A percentile compares a stretch with the other conserved stretches of the same genome.
phyloP scores from a whole-genome alignment of 2,888 invertebrate species.

The Poecilobothrus nobilitatus region DNA sequence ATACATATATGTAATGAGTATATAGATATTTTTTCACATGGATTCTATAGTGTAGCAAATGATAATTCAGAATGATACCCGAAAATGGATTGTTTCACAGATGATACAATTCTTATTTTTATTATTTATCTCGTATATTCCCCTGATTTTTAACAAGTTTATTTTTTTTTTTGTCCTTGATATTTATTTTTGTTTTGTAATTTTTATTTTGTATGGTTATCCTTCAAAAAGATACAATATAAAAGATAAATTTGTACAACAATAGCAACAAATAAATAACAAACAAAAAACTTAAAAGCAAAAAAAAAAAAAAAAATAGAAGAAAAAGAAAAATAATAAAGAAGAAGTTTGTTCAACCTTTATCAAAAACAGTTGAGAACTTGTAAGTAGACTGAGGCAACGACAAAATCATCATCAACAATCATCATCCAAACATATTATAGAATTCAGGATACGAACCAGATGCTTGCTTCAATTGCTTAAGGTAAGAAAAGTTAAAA shows the following conservation, averaged over 20 bases:
- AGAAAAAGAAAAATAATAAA: background rate
- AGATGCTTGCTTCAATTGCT: conserved; percentile 6
- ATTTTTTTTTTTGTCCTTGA: too few relatives aligned
- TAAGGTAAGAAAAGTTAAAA: conserved; percentile 2
- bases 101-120: background rate
- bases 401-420: conserved; percentile 1
- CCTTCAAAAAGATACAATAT: too few relatives aligned
- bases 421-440: background rate
- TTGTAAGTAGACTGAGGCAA: background rate
- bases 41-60: too few relatives aligned
- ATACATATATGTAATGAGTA: too few relatives aligned
- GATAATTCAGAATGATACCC: background rate
- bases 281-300: background rate
- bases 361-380: background rate
- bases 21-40: too few relatives aligned
- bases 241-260: too few relatives aligned
- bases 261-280: background rate
- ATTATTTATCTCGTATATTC: too few relatives aligned
- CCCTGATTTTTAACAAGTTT: too few relatives aligned
- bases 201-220: too few relatives aligned
- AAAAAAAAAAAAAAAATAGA: background rate
- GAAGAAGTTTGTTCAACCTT: background rate
- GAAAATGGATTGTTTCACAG: background rate
- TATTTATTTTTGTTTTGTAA: too few relatives aligned
- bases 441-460: background rate